Conservation (phyloP, 2,797 vertebrate species). For the Spheniscus humboldti region DNA sequence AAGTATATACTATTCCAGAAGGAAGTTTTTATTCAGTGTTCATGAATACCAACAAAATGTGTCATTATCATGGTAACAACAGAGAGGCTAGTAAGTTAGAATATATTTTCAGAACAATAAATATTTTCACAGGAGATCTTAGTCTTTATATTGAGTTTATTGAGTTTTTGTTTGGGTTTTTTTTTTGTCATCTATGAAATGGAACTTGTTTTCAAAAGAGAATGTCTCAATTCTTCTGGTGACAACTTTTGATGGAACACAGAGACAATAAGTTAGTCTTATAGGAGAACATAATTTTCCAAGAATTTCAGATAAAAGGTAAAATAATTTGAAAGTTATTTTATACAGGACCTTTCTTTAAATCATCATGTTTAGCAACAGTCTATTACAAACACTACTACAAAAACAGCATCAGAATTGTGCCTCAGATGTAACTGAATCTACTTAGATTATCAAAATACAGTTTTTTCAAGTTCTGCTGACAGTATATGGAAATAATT, state of each 20-base stretch:
- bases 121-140: not conserved
- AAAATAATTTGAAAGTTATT: not conserved
- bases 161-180: not conserved
- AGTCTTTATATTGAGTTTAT: not conserved
- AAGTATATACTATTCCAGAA: fast-evolving
- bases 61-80: not conserved
- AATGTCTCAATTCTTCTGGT: fast-evolving
- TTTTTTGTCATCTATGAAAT: not conserved
- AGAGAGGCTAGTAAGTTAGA: not conserved
- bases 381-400: not conserved
- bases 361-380: not conserved
- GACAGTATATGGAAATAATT: not conserved
- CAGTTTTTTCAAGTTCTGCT: not conserved
- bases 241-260: not conserved
- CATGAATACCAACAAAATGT: not conserved
- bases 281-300: not conserved
- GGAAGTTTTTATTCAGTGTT: not conserved
- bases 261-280: not conserved
- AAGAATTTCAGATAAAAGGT: not conserved
- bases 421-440: not conserved
- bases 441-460: not conserved
- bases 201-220: not conserved
- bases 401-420: not conserved
- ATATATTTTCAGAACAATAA: not conserved
- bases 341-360: not conserved